Evolutionary conservation across 2,797 vertebrate species (phyloP).

Genomic region (Gymnopithys bicolor): DNA sequence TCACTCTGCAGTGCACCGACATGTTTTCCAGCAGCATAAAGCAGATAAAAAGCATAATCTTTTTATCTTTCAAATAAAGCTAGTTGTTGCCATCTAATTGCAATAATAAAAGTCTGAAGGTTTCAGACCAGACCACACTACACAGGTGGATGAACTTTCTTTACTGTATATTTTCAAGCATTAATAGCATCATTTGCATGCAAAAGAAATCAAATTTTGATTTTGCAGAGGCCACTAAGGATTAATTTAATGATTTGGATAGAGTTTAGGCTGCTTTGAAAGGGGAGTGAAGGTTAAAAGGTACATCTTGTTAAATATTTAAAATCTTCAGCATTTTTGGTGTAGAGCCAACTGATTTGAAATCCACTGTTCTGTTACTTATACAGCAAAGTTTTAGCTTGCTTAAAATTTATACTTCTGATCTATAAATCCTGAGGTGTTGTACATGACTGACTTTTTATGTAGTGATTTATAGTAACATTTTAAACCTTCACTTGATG

Average conservation of each 20-base stretch:
- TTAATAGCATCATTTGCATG: conserved; percentile 71
- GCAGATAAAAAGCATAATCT: background rate
- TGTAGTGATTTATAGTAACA: conserved; percentile 25
- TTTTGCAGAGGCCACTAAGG: conserved; percentile 70
- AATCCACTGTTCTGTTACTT: background rate
- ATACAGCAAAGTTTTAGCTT: conserved; percentile 18
- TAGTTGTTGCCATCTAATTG: background rate
- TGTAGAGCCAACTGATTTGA: conserved; percentile 42
- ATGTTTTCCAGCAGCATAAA: background rate
- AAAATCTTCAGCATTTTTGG: conserved; percentile 70
- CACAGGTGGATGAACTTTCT: conserved; percentile 33
- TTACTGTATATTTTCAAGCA: conserved; percentile 59
- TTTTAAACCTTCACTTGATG: conserved; percentile 1
- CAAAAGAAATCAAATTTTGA: conserved; percentile 72
- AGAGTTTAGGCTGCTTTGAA: conserved; percentile 67
- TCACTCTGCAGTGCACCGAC: background rate
- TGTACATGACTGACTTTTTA: conserved; percentile 29
- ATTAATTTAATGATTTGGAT: conserved; percentile 78
- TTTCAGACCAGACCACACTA: conserved; percentile 46
- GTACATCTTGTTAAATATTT: conserved; percentile 78
- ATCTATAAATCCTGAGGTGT: conserved; percentile 34
- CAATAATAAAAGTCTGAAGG: background rate
- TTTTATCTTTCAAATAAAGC: conserved; percentile 14
- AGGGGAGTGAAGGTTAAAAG: conserved; percentile 74
- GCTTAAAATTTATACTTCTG: conserved; percentile 33